Evolutionary conservation across 2,797 vertebrate genomes (phyloP).

Genomic region (Poeciliopsis presidionis): DNA sequence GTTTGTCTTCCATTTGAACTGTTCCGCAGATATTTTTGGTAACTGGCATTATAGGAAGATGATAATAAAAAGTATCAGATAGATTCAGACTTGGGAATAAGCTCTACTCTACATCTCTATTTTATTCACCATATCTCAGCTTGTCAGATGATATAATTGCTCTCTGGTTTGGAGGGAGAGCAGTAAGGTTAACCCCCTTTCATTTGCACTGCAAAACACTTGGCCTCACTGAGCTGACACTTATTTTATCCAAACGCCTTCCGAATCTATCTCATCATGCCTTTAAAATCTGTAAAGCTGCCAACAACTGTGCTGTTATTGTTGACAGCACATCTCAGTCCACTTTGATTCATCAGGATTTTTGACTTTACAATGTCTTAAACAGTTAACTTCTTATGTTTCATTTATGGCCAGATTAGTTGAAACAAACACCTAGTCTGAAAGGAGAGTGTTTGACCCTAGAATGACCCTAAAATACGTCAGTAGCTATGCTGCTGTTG

Average conservation of each 20-base stretch:
- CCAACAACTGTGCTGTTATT: constrained; percentile 2
- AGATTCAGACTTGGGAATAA: constrained; percentile 18
- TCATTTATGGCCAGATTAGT: neutral
- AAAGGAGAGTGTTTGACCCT: neutral
- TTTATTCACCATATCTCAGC: constrained; percentile 8
- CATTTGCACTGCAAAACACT: constrained; percentile 28
- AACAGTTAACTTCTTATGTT: neutral
- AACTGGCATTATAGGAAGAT: neutral
- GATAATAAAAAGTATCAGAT: constrained; percentile 12
- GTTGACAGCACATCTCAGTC: constrained; percentile 7
- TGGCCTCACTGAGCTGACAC: constrained; percentile 4
- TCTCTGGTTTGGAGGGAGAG: constrained; percentile 20
- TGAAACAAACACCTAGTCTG: neutral
- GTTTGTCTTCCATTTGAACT: neutral
- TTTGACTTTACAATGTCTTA: neutral
- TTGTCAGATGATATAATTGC: constrained; percentile 27
- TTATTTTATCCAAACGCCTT: constrained; percentile 15
- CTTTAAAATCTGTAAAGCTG: constrained; percentile 21
- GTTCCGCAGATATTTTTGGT: neutral
- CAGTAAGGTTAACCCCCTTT: constrained; percentile 11
- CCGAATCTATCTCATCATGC: constrained; percentile 12
- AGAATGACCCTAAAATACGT: neutral
- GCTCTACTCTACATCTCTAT: constrained; percentile 5
- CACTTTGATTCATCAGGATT: constrained; percentile 18
- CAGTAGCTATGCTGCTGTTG: neutral